Conservation (phyloP, 2,797 vertebrate species). For the Myiotriccus ornatus region DNA sequence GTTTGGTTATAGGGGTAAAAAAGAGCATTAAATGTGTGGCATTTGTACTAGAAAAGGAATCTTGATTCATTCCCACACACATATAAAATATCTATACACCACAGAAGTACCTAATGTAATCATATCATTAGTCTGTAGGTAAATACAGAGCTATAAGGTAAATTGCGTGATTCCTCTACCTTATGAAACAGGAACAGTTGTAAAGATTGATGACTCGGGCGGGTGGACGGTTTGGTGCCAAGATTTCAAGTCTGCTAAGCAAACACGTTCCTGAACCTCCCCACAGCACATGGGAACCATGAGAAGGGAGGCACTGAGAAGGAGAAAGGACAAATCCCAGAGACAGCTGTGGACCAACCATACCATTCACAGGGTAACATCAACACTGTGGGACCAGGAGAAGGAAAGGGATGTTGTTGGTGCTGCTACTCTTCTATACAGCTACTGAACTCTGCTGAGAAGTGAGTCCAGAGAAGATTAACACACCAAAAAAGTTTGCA, state of each 20-base stretch:
- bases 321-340: not conserved
- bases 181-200: not conserved
- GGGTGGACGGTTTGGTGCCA: not conserved
- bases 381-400: not conserved
- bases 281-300: not conserved
- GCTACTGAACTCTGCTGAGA: not conserved
- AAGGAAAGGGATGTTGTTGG: not conserved
- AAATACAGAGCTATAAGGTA: not conserved
- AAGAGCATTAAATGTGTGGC: not conserved
- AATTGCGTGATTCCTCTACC: not conserved
- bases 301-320: not conserved
- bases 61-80: not conserved
- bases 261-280: not conserved
- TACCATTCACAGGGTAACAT: not conserved
- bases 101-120: not conserved
- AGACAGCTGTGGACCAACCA: not conserved
- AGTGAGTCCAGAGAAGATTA: not conserved
- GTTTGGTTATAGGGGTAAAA: not conserved
- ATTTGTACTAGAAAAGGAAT: not conserved
- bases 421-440: not conserved
- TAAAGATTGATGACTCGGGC: accelerated
- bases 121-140: not conserved
- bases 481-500: not conserved
- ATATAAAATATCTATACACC: not conserved
- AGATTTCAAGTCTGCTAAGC: not conserved